phyloP scores from a whole-genome alignment of 2,888 invertebrate species.

The Mylabris sibirica region DNA sequence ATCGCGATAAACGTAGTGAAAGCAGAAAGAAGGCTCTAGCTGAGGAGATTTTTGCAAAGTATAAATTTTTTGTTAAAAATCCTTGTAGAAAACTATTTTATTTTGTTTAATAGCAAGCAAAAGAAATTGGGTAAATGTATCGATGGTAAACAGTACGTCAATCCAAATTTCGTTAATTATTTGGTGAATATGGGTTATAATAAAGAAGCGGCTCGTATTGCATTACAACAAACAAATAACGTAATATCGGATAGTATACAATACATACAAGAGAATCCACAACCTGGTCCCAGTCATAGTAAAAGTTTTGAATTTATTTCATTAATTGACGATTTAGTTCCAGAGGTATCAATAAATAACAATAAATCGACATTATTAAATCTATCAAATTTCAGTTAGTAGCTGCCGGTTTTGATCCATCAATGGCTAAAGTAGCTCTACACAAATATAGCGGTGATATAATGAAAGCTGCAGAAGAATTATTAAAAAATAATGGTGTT shows the following conservation, averaged over 20 bases:
- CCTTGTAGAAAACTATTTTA: no score
- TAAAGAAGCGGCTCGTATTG: slow-evolving; percentile 66
- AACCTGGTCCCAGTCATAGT: slow-evolving; percentile 58
- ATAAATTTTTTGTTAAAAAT: background rate
- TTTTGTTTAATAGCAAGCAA: slow-evolving; percentile 58
- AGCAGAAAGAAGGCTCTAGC: slow-evolving; percentile 64
- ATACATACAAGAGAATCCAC: slow-evolving; percentile 69
- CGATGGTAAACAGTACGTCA: slow-evolving; percentile 67
- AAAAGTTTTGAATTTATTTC: slow-evolving; percentile 53
- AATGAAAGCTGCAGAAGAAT: slow-evolving; percentile 67
- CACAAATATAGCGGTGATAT: slow-evolving; percentile 65
- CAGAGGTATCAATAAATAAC: slow-evolving; percentile 48
- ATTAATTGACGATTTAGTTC: slow-evolving; percentile 55
- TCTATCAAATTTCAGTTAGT: slow-evolving; percentile 58
- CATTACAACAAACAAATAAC: slow-evolving; percentile 74
- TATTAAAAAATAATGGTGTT: slow-evolving; percentile 62
- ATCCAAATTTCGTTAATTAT: slow-evolving; percentile 63
- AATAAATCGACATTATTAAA: slow-evolving; percentile 8
- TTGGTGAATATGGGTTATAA: slow-evolving; percentile 76
- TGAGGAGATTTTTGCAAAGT: slow-evolving; percentile 61
- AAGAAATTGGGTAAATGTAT: slow-evolving; percentile 67
- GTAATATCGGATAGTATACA: slow-evolving; percentile 72
- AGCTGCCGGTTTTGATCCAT: slow-evolving; percentile 69
- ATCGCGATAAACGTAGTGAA: slow-evolving; percentile 63
- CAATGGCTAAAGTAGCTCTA: slow-evolving; percentile 66